phyloP scores from a whole-genome alignment of 1,140 invertebrate species.

The Helicoverpa armigera region DNA sequence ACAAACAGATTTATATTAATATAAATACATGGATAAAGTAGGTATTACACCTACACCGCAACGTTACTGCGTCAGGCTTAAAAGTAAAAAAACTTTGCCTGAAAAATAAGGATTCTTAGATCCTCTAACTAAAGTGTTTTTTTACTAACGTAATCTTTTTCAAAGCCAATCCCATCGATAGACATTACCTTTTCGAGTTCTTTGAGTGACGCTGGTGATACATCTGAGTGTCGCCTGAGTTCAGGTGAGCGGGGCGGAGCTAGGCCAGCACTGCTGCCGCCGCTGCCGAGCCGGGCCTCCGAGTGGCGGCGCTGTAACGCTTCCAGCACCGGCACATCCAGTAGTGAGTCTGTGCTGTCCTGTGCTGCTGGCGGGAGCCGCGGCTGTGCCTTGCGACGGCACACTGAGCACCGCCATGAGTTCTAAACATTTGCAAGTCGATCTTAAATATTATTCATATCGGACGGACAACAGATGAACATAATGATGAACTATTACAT shows the following conservation, averaged over 20 bases:
- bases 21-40: no score
- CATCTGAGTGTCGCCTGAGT: slow-evolving; percentile 92
- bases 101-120: no score
- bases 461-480: no score
- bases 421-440: slow-evolving; percentile 82
- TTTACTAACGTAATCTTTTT: neutral
- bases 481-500: no score
- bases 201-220: slow-evolving; percentile 93
- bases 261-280: slow-evolving; percentile 86
- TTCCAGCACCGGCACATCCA: slow-evolving; percentile 92
- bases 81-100: no score
- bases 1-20: no score
- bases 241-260: slow-evolving; percentile 93
- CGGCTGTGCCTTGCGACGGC: slow-evolving; percentile 92
- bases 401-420: slow-evolving; percentile 93
- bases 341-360: slow-evolving; percentile 92
- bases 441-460: no score
- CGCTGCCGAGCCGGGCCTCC: slow-evolving; percentile 90
- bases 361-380: slow-evolving; percentile 90
- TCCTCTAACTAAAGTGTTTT: no score
- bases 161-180: slow-evolving; percentile 15
- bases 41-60: no score
- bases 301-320: slow-evolving; percentile 92
- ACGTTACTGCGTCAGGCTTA: no score
- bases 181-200: slow-evolving; percentile 93